Evolutionary conservation across 2,797 vertebrate species (phyloP).

Genomic region (Danio kyathit): DNA sequence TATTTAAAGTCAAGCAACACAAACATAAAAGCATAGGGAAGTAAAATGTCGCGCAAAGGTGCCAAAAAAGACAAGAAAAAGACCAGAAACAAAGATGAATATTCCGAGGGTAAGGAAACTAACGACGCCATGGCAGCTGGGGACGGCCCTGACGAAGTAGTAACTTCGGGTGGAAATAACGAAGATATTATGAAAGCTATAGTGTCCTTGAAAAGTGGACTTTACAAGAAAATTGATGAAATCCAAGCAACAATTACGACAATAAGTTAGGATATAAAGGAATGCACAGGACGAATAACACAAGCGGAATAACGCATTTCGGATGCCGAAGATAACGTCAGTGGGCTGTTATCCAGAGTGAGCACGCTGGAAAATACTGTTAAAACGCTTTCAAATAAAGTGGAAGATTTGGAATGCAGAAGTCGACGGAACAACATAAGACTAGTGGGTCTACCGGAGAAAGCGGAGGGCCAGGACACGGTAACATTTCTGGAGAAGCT

Average conservation of each 20-base stretch:
- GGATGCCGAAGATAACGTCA: not conserved
- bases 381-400: conserved; percentile 20
- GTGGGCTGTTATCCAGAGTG: not conserved
- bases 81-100: not conserved
- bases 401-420: too few species aligned
- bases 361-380: conserved; percentile 16
- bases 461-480: conserved; percentile 9
- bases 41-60: too few species aligned
- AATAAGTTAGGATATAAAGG: not conserved
- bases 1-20: not conserved
- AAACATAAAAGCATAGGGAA: not conserved
- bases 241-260: not conserved
- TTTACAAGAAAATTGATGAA: not conserved
- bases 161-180: too few species aligned
- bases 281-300: conserved; percentile 15
- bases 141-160: too few species aligned
- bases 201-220: too few species aligned
- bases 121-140: not conserved
- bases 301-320: not conserved
- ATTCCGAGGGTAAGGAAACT: not conserved
- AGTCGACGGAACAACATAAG: conserved; percentile 1
- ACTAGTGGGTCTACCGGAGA: conserved; percentile 6
- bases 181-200: too few species aligned
- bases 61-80: too few species aligned
- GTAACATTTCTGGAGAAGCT: conserved; percentile 1